Base-by-base conservation (phyloP, 92 coral and sea anemone genomes). In the Ricordea florida region DNA sequence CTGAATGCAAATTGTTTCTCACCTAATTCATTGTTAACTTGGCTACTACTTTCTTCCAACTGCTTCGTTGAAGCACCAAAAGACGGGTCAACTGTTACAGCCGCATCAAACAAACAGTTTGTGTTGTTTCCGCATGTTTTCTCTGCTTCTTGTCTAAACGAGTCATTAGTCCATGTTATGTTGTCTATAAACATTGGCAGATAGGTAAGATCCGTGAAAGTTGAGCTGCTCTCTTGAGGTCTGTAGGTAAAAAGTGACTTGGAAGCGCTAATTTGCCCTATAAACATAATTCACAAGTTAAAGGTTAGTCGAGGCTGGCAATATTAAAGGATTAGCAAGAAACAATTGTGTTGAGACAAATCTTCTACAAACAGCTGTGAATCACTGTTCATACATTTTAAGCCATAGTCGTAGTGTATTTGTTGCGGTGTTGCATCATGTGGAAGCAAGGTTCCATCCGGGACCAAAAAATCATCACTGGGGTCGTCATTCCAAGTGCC, bases 401-500 rank as follows among this genome's bases (percentile, higher is more conserved):
- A 75, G 23, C 96, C 96, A 74, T 82, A 90, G 22, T 90, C 85
- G 51, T 76, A 82, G 56, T 90, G 96, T 36, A 90, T 66, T 51
- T 68, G 74, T 67, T 74, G 81, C 5, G 87, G 83, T 0, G 92
- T 65, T 15, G 91, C 83, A 31, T 84, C 62, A 28, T 83, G 37
- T 0, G 92, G 77, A n/a, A 90, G 45, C 32, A 83, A 34, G 16
- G 68, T 83, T 11, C 96, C 96, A 60, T 87, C 70, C 3, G 96
- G 96, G 22, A 72, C 62, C 5, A 63, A 33, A 32, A 67, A 83
- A 36, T 90, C 96, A 43, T 90, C 96, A 0, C 36, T 11, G 2
- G 96, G 81, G 33, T 78, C 52, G 37, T 73, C 87, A 62, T 88
- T 90, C 96, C 96, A 90, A 11, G 81, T 87, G 43, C 96, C 96